Conservation (phyloP, 53 echinoderm and acorn worm species). For the Glandiceps talaboti region DNA sequence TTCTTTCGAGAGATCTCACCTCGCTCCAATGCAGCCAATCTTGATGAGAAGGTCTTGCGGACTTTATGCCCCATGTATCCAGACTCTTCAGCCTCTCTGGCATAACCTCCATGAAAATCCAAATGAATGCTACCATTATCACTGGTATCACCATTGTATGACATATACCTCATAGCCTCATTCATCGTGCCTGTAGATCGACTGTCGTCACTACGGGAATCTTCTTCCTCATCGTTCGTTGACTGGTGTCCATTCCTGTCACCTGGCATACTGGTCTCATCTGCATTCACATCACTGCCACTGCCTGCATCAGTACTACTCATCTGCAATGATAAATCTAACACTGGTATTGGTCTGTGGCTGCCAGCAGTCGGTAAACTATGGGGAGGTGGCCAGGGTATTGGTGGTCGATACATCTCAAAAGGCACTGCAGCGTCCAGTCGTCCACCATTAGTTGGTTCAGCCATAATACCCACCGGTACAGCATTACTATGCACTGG, state of each 20-base stretch:
- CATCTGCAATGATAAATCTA: not conserved
- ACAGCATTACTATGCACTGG: not conserved
- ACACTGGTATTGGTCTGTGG: not conserved
- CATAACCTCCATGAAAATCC: not conserved
- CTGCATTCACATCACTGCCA: not conserved
- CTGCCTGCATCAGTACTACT: not conserved
- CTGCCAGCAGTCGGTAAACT: not conserved
- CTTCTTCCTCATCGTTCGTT: not conserved
- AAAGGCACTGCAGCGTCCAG: not conserved
- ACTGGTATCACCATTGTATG: not conserved
- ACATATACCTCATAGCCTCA: not conserved
- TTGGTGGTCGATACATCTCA: not conserved
- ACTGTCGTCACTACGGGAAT: not conserved
- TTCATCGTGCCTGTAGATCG: not conserved
- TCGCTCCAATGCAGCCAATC: not conserved
- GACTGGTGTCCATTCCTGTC: not conserved
- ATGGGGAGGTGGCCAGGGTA: not conserved
- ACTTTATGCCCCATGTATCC: not conserved
- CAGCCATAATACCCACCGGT: not conserved
- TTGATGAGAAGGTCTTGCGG: not conserved
- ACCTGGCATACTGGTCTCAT: not conserved
- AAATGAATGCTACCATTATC: not conserved
- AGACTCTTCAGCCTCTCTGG: not conserved
- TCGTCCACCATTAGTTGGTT: not conserved
- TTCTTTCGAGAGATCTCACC: not conserved